Evolutionary conservation across 2,113 vertebrate genomes (phyloP).

Genomic region (Buteo buteo): DNA sequence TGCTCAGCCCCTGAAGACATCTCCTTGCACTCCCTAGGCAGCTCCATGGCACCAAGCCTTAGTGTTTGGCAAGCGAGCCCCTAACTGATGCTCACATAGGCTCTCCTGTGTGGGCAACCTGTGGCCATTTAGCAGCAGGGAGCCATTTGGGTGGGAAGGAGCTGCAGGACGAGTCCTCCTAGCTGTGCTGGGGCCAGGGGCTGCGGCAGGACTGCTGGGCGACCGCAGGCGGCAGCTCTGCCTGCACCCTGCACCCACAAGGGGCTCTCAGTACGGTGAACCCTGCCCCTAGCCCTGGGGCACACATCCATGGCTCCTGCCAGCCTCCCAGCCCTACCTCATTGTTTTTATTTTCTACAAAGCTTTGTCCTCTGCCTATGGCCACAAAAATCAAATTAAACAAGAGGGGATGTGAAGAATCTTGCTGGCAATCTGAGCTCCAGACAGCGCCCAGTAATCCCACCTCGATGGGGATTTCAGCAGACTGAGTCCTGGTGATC

Average conservation of each 20-base stretch:
- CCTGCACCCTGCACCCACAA: background rate
- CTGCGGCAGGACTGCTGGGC: background rate
- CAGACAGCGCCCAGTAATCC: constrained; percentile 1
- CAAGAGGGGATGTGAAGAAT: background rate
- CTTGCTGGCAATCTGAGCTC: background rate
- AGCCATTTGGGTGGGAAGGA: background rate
- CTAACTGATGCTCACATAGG: background rate
- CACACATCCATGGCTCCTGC: background rate
- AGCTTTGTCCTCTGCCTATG: background rate
- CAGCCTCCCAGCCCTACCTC: background rate
- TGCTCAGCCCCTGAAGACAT: background rate
- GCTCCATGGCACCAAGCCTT: background rate
- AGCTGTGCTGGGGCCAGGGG: background rate
- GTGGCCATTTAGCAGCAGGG: background rate
- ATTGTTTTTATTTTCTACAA: background rate
- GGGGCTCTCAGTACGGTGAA: accelerated
- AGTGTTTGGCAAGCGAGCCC: background rate
- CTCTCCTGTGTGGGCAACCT: background rate
- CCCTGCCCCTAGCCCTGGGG: too few species aligned
- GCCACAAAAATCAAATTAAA: background rate
- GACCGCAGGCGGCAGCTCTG: background rate
- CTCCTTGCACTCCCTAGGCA: background rate
- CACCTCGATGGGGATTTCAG: background rate
- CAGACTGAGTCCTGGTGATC: background rate
- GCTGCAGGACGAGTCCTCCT: background rate